phyloP scores from a whole-genome alignment of 2,888 invertebrate species.

The Eristalis pertinax region DNA sequence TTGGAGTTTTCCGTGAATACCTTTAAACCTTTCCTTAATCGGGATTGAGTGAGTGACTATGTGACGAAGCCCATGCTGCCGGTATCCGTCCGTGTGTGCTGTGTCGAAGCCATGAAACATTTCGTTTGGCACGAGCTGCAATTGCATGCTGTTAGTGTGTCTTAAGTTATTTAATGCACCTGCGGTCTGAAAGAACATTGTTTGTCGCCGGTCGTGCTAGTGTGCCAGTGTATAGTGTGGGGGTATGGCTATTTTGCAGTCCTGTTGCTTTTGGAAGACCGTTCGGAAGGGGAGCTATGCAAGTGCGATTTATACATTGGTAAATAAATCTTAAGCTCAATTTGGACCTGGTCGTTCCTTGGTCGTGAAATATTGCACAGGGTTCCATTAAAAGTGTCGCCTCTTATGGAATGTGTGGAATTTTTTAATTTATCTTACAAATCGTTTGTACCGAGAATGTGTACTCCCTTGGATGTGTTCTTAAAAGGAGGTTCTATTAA shows the following conservation, averaged over 20 bases:
- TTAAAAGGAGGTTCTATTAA: neutral
- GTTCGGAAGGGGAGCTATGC: slow-evolving; percentile 79
- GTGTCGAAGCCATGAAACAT: slow-evolving; percentile 23
- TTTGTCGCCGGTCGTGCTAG: slow-evolving; percentile 19
- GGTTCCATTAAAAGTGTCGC: neutral
- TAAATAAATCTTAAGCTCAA: slow-evolving; percentile 54
- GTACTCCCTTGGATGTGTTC: neutral
- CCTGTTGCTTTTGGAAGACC: slow-evolving; percentile 80
- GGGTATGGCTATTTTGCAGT: slow-evolving; percentile 78
- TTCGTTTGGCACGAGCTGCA: slow-evolving; percentile 28
- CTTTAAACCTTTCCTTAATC: slow-evolving; percentile 35
- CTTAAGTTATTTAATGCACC: slow-evolving; percentile 48
- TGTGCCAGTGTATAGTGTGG: neutral
- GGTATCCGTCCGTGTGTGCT: slow-evolving; percentile 31
- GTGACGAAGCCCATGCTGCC: slow-evolving; percentile 19
- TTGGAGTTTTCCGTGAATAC: slow-evolving; percentile 34
- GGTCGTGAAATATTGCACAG: neutral
- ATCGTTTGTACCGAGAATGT: neutral
- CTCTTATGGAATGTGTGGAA: slow-evolving; percentile 2
- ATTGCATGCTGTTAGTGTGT: slow-evolving; percentile 24
- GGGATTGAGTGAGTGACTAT: slow-evolving; percentile 42
- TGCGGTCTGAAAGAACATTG: slow-evolving; percentile 40
- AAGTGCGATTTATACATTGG: slow-evolving; percentile 76
- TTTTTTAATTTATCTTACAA: slow-evolving; percentile 13
- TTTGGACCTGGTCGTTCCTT: neutral